Percentiles rank a stretch among this genome's conserved stretches.
phyloP scores from a whole-genome alignment of 2,888 invertebrate genomes.

The Agriopis leucophaearia region DNA sequence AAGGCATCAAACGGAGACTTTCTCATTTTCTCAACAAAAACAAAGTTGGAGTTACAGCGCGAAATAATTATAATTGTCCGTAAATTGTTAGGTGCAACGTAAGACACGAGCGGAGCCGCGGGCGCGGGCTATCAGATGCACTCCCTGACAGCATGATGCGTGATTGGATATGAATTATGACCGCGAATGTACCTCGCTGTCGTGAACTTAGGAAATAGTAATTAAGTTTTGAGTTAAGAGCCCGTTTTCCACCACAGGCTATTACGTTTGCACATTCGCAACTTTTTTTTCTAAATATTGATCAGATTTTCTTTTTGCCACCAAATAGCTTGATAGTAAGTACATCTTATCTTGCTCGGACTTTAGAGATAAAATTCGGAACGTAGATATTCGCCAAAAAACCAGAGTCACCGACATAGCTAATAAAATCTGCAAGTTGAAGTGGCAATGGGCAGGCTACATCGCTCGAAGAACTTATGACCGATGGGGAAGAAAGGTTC shows the following conservation, averaged over 20 bases:
- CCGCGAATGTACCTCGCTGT: constrained; percentile 53
- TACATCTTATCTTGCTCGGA: too few relatives aligned
- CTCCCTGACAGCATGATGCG: constrained; percentile 71
- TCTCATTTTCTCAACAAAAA: not conserved
- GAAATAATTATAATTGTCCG: constrained; percentile 76
- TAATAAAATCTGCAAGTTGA: too few relatives aligned
- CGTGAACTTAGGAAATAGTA: constrained; percentile 8
- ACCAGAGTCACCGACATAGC: too few relatives aligned
- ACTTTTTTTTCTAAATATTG: too few relatives aligned
- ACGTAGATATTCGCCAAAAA: too few relatives aligned
- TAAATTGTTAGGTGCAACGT: constrained; percentile 81
- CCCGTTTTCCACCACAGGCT: constrained; percentile 17
- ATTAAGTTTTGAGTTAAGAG: constrained; percentile 26
- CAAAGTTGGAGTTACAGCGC: constrained; percentile 32
- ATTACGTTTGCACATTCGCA: too few relatives aligned
- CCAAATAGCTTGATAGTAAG: too few relatives aligned
- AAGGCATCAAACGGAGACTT: not conserved
- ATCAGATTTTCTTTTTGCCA: too few relatives aligned
- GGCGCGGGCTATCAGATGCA: constrained; percentile 73
- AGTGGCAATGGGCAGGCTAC: too few relatives aligned
- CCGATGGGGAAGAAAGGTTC: too few relatives aligned
- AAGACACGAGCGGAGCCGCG: constrained; percentile 63
- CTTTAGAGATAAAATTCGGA: too few relatives aligned
- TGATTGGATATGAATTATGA: constrained; percentile 68
- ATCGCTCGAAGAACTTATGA: too few relatives aligned